These are phyloP conservation scores for Protobothrops mucrosquamatus DNA, from an alignment of 2,113 vertebrate genomes.

Conservation along the genomic window DNA sequence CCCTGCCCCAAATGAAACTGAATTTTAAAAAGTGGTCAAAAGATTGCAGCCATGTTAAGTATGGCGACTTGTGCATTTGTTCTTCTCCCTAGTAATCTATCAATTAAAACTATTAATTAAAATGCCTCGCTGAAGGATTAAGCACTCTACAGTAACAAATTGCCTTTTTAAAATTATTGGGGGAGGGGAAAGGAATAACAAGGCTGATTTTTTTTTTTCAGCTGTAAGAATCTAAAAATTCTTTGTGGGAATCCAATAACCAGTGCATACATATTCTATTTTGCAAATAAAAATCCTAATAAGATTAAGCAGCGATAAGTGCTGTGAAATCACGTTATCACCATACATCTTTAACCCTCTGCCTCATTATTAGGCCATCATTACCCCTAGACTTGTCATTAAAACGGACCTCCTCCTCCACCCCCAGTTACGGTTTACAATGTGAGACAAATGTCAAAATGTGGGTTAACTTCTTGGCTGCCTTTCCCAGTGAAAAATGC, in stretches of 20 bases:
- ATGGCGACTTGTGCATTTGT: slow-evolving; percentile 26
- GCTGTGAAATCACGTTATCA: slow-evolving; percentile 12
- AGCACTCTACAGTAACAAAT: not conserved
- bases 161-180: not conserved
- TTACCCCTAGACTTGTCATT: not conserved
- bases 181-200: not conserved
- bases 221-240: not conserved
- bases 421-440: not conserved
- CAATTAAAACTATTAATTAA: slow-evolving; percentile 11
- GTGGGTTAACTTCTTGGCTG: not conserved
- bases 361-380: not conserved
- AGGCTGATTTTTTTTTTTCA: not conserved
- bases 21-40: not conserved
- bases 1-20: not conserved
- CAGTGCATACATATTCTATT: not conserved
- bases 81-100: not conserved
- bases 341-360: slow-evolving; percentile 31
- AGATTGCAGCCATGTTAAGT: slow-evolving; percentile 11
- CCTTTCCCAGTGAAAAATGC: not conserved
- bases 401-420: not conserved
- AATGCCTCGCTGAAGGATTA: slow-evolving; percentile 6
- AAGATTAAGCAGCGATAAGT: slow-evolving; percentile 29
- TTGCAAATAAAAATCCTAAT: not conserved
- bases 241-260: not conserved
- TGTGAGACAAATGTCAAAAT: not conserved